phyloP scores from a whole-genome alignment of 2,113 vertebrate species.

The Penelope pileata region DNA sequence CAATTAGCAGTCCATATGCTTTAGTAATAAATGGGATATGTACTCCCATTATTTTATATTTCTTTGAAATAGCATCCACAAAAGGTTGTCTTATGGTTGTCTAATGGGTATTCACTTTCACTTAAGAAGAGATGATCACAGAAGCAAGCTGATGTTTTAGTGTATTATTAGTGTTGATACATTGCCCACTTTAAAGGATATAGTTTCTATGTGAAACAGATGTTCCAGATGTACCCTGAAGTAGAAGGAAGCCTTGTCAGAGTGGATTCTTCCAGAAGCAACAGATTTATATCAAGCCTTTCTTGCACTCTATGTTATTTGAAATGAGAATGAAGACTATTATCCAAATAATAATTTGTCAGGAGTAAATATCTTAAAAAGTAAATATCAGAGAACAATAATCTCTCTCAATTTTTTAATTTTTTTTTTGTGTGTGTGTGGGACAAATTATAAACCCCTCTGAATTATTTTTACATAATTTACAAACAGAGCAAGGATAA shows the following conservation, averaged over 20 bases:
- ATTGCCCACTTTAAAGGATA: neutral
- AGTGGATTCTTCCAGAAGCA: neutral
- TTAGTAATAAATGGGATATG: accelerated
- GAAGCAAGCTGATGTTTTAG: neutral
- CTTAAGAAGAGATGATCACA: neutral
- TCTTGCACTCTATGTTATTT: neutral
- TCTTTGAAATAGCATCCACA: neutral
- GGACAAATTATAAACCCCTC: neutral
- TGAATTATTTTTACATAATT: neutral
- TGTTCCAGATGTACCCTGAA: neutral
- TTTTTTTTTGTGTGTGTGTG: no score
- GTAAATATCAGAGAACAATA: neutral
- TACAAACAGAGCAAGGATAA: neutral
- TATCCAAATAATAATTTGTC: neutral
- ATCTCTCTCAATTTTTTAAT: accelerated
- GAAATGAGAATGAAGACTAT: neutral
- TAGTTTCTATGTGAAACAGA: neutral
- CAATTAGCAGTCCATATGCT: neutral
- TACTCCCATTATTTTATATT: neutral
- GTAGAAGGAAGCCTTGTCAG: neutral
- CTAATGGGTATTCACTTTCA: neutral
- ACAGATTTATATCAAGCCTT: neutral
- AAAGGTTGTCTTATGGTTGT: neutral
- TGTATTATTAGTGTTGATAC: neutral
- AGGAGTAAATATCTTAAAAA: neutral